These are phyloP conservation scores for Achroia grisella DNA, from an alignment of 1,140 invertebrate genomes.

Conservation along the genomic window DNA sequence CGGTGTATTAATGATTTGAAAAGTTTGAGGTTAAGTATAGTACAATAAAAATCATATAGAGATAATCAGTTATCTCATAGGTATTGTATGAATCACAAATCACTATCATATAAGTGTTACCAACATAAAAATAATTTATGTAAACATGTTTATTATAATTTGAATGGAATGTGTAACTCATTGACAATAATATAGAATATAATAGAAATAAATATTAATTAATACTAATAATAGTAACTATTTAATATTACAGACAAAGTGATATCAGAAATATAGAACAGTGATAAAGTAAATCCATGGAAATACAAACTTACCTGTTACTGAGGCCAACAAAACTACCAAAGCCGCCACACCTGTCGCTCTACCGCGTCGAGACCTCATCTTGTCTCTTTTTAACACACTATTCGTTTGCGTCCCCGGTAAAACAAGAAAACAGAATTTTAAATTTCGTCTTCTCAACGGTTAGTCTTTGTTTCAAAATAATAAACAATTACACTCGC, in stretches of 20 bases:
- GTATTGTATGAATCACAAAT: constrained; percentile 25
- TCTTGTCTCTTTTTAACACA: constrained; percentile 64
- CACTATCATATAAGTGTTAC: constrained; percentile 11
- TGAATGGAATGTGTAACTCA: too few species aligned
- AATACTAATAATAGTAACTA: too few species aligned
- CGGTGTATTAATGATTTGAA: too few species aligned
- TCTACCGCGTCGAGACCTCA: constrained; percentile 46
- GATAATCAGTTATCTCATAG: too few species aligned
- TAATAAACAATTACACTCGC: constrained; percentile 58
- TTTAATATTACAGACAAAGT: too few species aligned
- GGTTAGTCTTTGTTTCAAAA: constrained; percentile 51
- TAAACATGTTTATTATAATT: constrained; percentile 13
- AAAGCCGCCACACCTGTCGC: constrained; percentile 65
- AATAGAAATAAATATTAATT: too few species aligned
- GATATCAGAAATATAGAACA: constrained; percentile 9
- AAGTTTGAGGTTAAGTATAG: too few species aligned
- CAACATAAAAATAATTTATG: constrained; percentile 24
- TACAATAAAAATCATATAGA: too few species aligned
- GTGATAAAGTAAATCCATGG: too few species aligned
- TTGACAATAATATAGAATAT: too few species aligned
- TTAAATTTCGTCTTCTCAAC: constrained; percentile 44
- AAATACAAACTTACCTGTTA: constrained; percentile 59
- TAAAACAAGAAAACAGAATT: constrained; percentile 52
- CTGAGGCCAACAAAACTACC: constrained; percentile 52
- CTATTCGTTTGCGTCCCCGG: constrained; percentile 42